Evolutionary conservation across 2,888 invertebrate species (phyloP), one percentile per base, ranked within the genome.

Genomic region (Lamellibrachia satsuma): DNA sequence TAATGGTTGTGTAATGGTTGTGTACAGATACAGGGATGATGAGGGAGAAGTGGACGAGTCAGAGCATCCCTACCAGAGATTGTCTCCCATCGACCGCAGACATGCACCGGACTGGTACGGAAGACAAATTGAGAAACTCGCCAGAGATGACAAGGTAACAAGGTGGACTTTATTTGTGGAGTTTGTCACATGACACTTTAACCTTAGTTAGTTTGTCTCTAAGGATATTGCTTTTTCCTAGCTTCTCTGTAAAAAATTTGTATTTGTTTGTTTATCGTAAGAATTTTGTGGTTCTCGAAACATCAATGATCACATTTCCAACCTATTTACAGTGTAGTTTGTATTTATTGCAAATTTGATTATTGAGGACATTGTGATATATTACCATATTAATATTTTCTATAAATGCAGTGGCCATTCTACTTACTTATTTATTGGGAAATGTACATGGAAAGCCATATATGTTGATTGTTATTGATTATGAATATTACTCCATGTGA

Each of bases 51-150:
- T 57, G n/a, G 93, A 94, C 15, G 94, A 93, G 55, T 39, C 90
- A 6, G 92, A 92, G 15, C 55, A 93, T 15, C 93, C 92, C 7
- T 92, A 92, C 92, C 52, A 91, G 22, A 92, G 93, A 11, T 92
- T 94, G 60, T 92, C 93, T 22, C 60, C 55, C 51, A 22, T 52
- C 9, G 92, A 92, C 51, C 90, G 94, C 90, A 93, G 93, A 22
- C 94, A 95, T 91, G 92, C 93, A 15, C 95, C 95, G 7, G 91
- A 94, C 55, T 95, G 95, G 95, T 96, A 96, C 93, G 95, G 94
- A 2, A 93, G 94, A 27, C 94, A 94, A 92, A 95, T 96, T 60
- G 93, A 94, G 92, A 95, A 95, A 92, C 93, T 95, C 4, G 94
- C 94, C 57, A 94, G 94, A 90, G 90, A 93, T 52, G 94, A 94